A percentile compares a stretch with the other conserved stretches of the same genome.
Conservation (phyloP, 2,888 invertebrate species). For the Ectropis crepuscularia region DNA sequence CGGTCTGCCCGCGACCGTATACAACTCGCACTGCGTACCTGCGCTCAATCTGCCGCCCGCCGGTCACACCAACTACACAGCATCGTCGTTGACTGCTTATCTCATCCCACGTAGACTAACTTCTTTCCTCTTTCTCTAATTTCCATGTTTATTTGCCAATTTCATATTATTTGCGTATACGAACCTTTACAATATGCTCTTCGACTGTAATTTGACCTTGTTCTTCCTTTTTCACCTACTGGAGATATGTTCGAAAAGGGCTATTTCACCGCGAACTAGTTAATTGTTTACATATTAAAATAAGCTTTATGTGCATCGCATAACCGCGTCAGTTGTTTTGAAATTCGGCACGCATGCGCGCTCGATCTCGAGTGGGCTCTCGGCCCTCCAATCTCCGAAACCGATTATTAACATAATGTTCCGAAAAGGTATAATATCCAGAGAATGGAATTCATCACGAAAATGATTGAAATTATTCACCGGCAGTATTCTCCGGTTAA, state of each 20-base stretch:
- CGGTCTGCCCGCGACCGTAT: conserved; percentile 69
- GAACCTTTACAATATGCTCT: neutral
- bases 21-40: conserved; percentile 56
- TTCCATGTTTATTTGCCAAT: no score
- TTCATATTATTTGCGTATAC: no score
- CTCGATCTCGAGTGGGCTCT: conserved; percentile 56
- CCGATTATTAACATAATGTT: conserved; percentile 72
- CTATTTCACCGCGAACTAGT: conserved; percentile 43
- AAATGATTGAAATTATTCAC: conserved; percentile 71
- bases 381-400: conserved; percentile 58
- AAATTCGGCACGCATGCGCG: conserved; percentile 67
- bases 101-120: no score
- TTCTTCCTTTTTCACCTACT: conserved; percentile 45
- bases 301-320: conserved; percentile 61
- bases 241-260: conserved; percentile 43
- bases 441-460: conserved; percentile 67
- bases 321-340: conserved; percentile 68
- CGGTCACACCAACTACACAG: conserved; percentile 11
- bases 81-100: no score
- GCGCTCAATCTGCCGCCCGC: conserved; percentile 48
- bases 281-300: conserved; percentile 61
- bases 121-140: no score
- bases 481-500: conserved; percentile 47
- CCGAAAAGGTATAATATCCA: conserved; percentile 65
- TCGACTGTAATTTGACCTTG: conserved; percentile 1